phyloP scores from a whole-genome alignment of 2,113 vertebrate genomes.

The Xiphophorus maculatus region DNA sequence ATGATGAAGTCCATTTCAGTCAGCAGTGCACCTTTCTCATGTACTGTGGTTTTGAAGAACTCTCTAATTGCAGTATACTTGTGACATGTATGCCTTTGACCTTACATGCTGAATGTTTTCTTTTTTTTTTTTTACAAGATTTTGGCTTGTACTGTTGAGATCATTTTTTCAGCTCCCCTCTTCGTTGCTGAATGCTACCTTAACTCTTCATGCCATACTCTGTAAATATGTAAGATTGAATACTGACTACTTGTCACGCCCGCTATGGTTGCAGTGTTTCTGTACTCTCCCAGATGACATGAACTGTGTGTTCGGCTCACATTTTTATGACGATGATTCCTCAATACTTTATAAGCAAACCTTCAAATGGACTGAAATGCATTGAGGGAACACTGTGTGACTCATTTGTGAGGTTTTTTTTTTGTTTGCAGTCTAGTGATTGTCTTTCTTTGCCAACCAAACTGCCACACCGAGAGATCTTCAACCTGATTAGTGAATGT shows the following conservation, averaged over 20 bases:
- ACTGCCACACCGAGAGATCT: constrained; percentile 65
- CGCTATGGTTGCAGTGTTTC: constrained; percentile 42
- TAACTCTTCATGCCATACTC: neutral
- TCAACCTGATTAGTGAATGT: constrained; percentile 60
- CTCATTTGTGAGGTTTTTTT: constrained; percentile 36
- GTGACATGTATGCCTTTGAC: constrained; percentile 63
- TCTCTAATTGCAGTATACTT: constrained; percentile 58
- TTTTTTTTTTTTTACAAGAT: constrained; percentile 1
- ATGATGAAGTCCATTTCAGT: constrained; percentile 59
- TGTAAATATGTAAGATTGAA: constrained; percentile 65
- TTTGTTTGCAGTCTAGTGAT: constrained; percentile 45
- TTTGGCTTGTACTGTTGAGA: constrained; percentile 56
- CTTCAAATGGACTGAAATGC: constrained; percentile 50
- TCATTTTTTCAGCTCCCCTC: constrained; percentile 34
- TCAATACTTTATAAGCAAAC: constrained; percentile 52
- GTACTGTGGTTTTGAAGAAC: constrained; percentile 37
- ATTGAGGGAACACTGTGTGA: constrained; percentile 46
- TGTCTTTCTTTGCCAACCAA: constrained; percentile 47
- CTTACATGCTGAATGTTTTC: constrained; percentile 67
- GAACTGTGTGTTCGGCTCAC: constrained; percentile 35
- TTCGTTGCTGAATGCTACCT: constrained; percentile 41
- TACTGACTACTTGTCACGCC: constrained; percentile 38
- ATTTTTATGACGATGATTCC: constrained; percentile 35
- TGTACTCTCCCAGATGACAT: constrained; percentile 45
- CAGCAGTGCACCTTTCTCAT: constrained; percentile 36